A percentile compares a stretch with the other conserved stretches of the same genome.
Conservation (phyloP, 2,113 vertebrate genomes). For the Polyodon spathula region DNA sequence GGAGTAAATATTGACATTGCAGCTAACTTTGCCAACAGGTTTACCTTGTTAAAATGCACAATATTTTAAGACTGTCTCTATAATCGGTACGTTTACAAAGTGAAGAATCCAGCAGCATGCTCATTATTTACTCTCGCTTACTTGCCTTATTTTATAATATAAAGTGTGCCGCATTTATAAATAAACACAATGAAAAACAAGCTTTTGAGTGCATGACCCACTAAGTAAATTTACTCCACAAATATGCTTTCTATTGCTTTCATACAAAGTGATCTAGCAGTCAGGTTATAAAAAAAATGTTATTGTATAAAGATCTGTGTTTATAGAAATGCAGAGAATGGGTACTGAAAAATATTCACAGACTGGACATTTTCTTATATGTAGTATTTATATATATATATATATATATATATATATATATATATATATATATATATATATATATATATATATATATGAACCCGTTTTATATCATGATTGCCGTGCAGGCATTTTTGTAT, state of each 20-base stretch:
- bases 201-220: constrained; percentile 71
- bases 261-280: constrained; percentile 14
- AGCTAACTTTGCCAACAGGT: constrained; percentile 51
- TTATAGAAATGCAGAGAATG: too few relatives aligned
- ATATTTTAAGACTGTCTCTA: constrained; percentile 62
- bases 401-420: too few relatives aligned
- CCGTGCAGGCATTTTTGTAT: too few relatives aligned
- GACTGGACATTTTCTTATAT: too few relatives aligned
- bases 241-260: constrained; percentile 60
- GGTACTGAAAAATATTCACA: too few relatives aligned
- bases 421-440: too few relatives aligned
- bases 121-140: constrained; percentile 96
- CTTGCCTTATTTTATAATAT: constrained; percentile 97
- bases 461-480: too few relatives aligned
- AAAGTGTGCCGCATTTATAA: constrained; percentile 93
- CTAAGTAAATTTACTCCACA: constrained; percentile 89
- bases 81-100: constrained; percentile 80
- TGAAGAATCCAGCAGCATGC: constrained; percentile 93
- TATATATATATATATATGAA: too few relatives aligned
- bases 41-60: constrained; percentile 64
- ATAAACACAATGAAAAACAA: constrained; percentile 89
- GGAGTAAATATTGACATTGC: constrained; percentile 49
- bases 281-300: background rate
- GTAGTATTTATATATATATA: too few relatives aligned
- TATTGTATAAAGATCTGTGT: too few relatives aligned